phyloP scores from a whole-genome alignment of 2,888 invertebrate species.

The Hypselothyrea guttata region DNA sequence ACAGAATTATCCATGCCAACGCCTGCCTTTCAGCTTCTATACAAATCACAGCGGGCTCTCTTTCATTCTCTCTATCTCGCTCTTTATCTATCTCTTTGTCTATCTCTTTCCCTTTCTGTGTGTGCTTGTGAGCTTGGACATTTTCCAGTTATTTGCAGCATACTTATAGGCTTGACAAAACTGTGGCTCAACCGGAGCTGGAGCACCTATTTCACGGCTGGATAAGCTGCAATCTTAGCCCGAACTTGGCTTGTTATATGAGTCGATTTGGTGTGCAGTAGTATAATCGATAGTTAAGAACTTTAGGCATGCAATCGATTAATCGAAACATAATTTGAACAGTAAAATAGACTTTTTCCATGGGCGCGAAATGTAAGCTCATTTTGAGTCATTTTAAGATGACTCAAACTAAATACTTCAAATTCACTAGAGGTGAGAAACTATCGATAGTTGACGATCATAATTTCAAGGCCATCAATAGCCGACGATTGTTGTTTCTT shows the following conservation, averaged over 20 bases:
- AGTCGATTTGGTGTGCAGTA: slow-evolving; percentile 5
- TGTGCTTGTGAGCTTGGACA: slow-evolving; percentile 2
- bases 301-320: too few relatives aligned
- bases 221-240: slow-evolving; percentile 27
- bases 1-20: slow-evolving; percentile 32
- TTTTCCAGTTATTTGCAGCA: slow-evolving; percentile 47
- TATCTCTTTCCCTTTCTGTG: background rate
- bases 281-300: too few relatives aligned
- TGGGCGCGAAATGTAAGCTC: too few relatives aligned
- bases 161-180: slow-evolving; percentile 62
- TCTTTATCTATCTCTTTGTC: background rate
- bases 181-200: slow-evolving; percentile 7
- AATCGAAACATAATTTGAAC: too few relatives aligned
- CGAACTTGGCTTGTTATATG: slow-evolving; percentile 25
- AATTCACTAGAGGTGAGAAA: too few relatives aligned
- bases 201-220: slow-evolving; percentile 39
- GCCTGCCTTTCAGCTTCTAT: slow-evolving; percentile 10
- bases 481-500: too few relatives aligned
- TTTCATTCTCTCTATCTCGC: background rate
- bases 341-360: too few relatives aligned
- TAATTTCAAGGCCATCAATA: too few relatives aligned
- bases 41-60: background rate
- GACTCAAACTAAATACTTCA: too few relatives aligned
- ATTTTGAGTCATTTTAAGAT: too few relatives aligned
- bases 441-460: too few relatives aligned